Evolutionary conservation across 2,888 invertebrate genomes (phyloP).

Genomic region (Agrochola macilenta): DNA sequence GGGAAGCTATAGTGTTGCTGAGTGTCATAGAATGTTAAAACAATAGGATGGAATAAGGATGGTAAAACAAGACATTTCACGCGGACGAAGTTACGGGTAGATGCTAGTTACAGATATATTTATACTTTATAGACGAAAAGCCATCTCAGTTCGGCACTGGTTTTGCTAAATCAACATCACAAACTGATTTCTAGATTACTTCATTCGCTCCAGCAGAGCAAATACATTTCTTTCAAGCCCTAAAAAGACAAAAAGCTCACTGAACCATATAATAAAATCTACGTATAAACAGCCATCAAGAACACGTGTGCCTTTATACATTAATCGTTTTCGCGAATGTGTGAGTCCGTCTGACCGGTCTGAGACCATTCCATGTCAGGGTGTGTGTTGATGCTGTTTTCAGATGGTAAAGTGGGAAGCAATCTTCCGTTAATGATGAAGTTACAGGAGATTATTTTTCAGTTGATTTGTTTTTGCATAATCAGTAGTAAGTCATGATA

Average conservation of each 20-base stretch:
- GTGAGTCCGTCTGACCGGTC: slow-evolving; percentile 44
- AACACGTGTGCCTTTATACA: slow-evolving; percentile 43
- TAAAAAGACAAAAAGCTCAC: slow-evolving; percentile 9
- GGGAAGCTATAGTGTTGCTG: too few relatives aligned
- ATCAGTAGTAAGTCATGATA: background rate
- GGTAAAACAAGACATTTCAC: too few relatives aligned
- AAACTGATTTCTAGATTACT: background rate
- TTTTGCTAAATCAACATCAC: background rate
- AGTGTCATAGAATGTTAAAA: too few relatives aligned
- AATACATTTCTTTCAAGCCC: background rate
- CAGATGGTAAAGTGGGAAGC: slow-evolving; percentile 3
- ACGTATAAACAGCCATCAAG: slow-evolving; percentile 19
- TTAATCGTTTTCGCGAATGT: slow-evolving; percentile 41
- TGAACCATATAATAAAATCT: slow-evolving; percentile 10
- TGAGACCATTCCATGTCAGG: background rate
- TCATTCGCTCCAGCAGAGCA: background rate
- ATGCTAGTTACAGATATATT: too few relatives aligned
- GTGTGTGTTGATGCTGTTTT: slow-evolving; percentile 20
- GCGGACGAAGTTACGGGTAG: too few relatives aligned
- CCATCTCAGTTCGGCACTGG: background rate
- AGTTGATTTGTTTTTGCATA: slow-evolving; percentile 8
- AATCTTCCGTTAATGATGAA: background rate
- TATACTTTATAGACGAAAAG: background rate
- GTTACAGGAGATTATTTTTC: background rate
- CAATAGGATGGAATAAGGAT: too few relatives aligned